phyloP scores from a whole-genome alignment of 2,113 vertebrate species.

The Mastomys coucha region DNA sequence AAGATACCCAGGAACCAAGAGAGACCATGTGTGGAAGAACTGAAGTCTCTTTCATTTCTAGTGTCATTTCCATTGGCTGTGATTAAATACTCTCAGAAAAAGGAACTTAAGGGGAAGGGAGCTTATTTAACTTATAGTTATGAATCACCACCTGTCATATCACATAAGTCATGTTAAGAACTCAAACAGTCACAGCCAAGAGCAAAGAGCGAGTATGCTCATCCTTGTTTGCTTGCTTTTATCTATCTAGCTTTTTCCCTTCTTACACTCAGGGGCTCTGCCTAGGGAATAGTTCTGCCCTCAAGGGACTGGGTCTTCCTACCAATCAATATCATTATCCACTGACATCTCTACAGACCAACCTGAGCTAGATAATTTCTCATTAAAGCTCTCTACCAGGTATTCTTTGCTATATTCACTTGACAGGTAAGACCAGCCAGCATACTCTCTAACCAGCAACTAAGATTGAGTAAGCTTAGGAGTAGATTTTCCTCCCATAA shows the following conservation, averaged over 20 bases:
- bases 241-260: not conserved
- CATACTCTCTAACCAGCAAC: not conserved
- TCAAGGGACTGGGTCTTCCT: not conserved
- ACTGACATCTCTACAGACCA: not conserved
- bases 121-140: not conserved
- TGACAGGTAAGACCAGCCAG: not conserved
- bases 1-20: not conserved
- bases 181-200: not conserved
- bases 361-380: not conserved
- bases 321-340: not conserved
- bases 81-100: not conserved
- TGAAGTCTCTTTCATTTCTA: not conserved
- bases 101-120: not conserved
- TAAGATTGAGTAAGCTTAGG: not conserved
- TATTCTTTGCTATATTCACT: not conserved
- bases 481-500: not conserved
- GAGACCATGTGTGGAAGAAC: not conserved
- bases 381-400: not conserved
- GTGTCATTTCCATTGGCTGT: not conserved
- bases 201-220: not conserved
- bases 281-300: not conserved
- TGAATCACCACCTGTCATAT: not conserved
- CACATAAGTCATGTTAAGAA: not conserved
- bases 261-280: not conserved
- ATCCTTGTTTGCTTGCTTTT: not conserved